Base-by-base conservation (phyloP, 2,888 invertebrate species). In the Sclerodermus sp. region DNA sequence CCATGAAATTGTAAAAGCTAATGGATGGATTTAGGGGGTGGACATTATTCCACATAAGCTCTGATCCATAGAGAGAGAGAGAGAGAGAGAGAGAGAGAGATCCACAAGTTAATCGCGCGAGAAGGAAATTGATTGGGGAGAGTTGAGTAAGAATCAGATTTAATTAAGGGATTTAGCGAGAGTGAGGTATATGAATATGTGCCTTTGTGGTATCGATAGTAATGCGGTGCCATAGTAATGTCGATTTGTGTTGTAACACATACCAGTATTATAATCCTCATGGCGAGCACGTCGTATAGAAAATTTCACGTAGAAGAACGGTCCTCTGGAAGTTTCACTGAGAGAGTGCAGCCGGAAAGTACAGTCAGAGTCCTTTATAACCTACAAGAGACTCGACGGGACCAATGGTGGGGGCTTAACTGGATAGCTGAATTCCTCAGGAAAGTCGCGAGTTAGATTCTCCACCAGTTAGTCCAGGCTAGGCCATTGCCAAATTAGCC, bases 271-370 rank as follows among this genome's bases (percentile, higher is more conserved):
- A 72, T 68, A 70, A 77, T 75, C 75, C 71, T 76, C 77, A 76
- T 76, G 70, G 63, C 70, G 71, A 54, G 23, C 12, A 42, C 30
- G 10, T 42, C 16, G 17, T 12, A 5, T 18, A 15, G 9, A 15
- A 34, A 13, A 34, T 34, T n/a, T 34, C 34, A 58, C 57, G 60
- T 45, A 47, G 60, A 59, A 64, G 68, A 70, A 72, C 67, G 66
- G 66, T 67, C 65, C 68, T 66, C 66, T 57, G 63, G 66, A 75
- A 74, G 76, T 77, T 75, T 77, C 76, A 77, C 77, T 73, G 70
- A 69, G 76, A 70, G 76, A 77, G 75, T 77, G 77, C 71, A 77
- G 71, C 64, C 58, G 70, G 74, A 68, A 74, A 71, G 73, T 71
- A 67, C 60, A 50, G 57, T 62, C 62, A 64, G 74, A 71, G 67